These are phyloP conservation scores for Lithodes maja DNA, from an alignment of 2,888 invertebrate genomes.

Conservation along the genomic window DNA sequence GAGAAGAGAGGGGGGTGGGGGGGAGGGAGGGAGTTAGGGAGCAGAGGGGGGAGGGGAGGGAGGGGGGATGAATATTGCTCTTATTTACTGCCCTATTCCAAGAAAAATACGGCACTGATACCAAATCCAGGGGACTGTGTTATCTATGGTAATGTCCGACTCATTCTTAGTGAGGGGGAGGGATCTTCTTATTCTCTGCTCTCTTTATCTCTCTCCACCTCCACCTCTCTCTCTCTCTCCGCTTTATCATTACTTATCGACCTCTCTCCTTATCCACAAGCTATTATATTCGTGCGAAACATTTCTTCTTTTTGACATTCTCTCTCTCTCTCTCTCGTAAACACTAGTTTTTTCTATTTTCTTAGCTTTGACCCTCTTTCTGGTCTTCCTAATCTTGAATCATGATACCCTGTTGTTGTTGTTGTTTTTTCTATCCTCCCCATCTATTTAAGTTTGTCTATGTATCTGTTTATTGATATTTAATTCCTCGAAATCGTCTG, in stretches of 20 bases:
- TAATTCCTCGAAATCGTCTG: too few species aligned
- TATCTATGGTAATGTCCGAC: slow-evolving; percentile 59
- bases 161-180: slow-evolving; percentile 53
- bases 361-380: too few species aligned
- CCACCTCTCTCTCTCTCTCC: not conserved
- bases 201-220: slow-evolving; percentile 3
- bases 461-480: too few species aligned
- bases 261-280: not conserved
- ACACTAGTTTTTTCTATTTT: not conserved
- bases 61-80: not conserved
- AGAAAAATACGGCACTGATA: slow-evolving; percentile 60
- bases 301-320: not conserved
- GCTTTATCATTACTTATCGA: not conserved
- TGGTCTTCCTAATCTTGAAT: too few species aligned
- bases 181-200: slow-evolving; percentile 35
- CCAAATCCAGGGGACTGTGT: slow-evolving; percentile 61
- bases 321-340: not conserved
- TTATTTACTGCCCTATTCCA: slow-evolving; percentile 39
- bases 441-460: not conserved
- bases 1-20: not conserved
- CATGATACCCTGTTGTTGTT: too few species aligned
- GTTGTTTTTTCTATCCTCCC: not conserved
- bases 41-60: not conserved
- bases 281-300: not conserved
- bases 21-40: not conserved